phyloP scores from a whole-genome alignment of 2,888 invertebrate genomes.

The Esperia sulphurella region DNA sequence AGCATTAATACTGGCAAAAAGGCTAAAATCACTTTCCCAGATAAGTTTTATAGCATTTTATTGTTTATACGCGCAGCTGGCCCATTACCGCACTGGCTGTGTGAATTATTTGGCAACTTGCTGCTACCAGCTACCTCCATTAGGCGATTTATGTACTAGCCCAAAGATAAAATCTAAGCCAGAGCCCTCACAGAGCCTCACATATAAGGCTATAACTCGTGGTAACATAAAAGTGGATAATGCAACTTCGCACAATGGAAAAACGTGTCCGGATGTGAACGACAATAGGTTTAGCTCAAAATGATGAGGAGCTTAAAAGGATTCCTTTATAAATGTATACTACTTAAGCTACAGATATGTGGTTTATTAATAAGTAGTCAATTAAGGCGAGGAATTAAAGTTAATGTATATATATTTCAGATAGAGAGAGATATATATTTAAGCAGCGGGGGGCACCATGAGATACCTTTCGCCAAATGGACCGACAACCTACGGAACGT shows the following conservation, averaged over 20 bases:
- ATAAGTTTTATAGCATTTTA: slow-evolving; percentile 60
- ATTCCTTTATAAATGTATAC: too few relatives aligned
- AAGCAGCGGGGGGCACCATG: too few relatives aligned
- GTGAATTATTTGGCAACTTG: slow-evolving; percentile 70
- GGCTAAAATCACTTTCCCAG: slow-evolving; percentile 45
- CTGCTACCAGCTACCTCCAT: slow-evolving; percentile 42
- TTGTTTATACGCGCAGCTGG: slow-evolving; percentile 54
- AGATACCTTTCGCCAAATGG: too few relatives aligned
- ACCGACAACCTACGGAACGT: too few relatives aligned
- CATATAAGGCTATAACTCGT: too few relatives aligned
- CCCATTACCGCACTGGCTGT: slow-evolving; percentile 58
- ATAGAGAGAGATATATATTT: too few relatives aligned
- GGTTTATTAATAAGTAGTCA: too few relatives aligned
- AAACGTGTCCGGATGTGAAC: not conserved
- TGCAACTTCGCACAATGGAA: too few relatives aligned
- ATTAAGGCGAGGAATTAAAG: too few relatives aligned
- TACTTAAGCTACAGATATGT: too few relatives aligned
- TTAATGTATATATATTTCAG: too few relatives aligned
- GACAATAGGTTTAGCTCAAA: not conserved
- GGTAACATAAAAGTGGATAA: too few relatives aligned
- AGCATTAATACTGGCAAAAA: slow-evolving; percentile 16
- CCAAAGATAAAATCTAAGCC: slow-evolving; percentile 3
- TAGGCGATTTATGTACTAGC: slow-evolving; percentile 57
- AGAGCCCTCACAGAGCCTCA: not conserved
- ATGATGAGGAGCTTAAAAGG: not conserved